These are phyloP conservation scores for Acipenser ruthenus DNA, from an alignment of 2,797 vertebrate genomes.

Conservation along the genomic window DNA sequence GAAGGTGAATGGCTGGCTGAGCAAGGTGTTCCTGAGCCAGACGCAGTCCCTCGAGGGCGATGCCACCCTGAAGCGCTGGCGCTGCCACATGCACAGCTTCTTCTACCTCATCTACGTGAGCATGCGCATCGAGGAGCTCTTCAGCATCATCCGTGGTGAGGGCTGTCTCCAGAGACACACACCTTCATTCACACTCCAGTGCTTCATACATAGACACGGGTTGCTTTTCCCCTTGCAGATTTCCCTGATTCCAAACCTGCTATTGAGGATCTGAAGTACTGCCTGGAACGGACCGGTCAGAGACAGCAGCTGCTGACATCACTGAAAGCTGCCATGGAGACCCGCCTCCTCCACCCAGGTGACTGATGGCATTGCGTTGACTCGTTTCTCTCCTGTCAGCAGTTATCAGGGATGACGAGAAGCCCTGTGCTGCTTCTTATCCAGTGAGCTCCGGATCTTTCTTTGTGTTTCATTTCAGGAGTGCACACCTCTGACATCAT, in stretches of 20 bases:
- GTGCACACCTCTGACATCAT: constrained; percentile 95
- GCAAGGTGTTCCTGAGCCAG: constrained; percentile 77
- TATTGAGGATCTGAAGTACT: constrained; percentile 91
- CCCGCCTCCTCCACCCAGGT: constrained; percentile 90
- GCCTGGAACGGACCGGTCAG: constrained; percentile 88
- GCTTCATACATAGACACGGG: too few relatives aligned
- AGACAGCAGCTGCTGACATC: constrained; percentile 87
- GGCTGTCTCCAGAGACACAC: too few relatives aligned
- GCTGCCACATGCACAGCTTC: constrained; percentile 88
- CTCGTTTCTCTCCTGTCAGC: not conserved
- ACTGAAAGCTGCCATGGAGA: constrained; percentile 83
- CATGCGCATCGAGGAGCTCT: constrained; percentile 94
- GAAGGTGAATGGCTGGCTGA: constrained; percentile 87
- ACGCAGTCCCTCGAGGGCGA: constrained; percentile 30
- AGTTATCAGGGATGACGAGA: too few relatives aligned
- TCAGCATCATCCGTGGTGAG: constrained; percentile 89
- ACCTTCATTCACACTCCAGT: not conserved
- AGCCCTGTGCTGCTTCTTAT: not conserved
- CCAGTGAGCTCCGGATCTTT: too few relatives aligned
- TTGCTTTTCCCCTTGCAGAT: constrained; percentile 50
- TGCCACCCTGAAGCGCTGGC: constrained; percentile 77
- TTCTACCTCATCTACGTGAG: constrained; percentile 90
- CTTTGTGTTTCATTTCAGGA: constrained; percentile 46
- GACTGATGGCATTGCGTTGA: constrained; percentile 9
- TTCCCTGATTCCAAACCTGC: constrained; percentile 95